These are phyloP conservation scores for Empidonax alnorum DNA, from an alignment of 2,113 vertebrate genomes.

Conservation along the genomic window DNA sequence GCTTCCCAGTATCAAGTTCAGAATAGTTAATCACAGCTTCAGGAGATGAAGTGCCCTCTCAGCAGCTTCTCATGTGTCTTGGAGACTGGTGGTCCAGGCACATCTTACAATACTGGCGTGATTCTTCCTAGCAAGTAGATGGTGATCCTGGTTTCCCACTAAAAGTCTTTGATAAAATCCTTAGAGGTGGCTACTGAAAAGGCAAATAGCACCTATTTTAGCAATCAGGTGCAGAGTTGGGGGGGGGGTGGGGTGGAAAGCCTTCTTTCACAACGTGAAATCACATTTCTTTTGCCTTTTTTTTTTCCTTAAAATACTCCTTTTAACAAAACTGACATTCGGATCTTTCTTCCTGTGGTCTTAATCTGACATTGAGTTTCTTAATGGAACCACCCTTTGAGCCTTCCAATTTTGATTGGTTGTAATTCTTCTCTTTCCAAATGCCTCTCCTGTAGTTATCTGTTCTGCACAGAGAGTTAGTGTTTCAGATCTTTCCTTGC, in stretches of 20 bases:
- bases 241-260: neutral
- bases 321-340: constrained; percentile 33
- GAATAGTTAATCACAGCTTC: neutral
- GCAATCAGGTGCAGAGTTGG: constrained; percentile 23
- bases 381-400: constrained; percentile 32
- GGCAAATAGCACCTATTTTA: constrained; percentile 52
- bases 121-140: neutral
- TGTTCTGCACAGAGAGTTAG: neutral
- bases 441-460: constrained; percentile 7
- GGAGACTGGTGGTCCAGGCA: neutral
- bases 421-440: constrained; percentile 34
- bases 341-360: constrained; percentile 27
- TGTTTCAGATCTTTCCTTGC: neutral
- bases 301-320: neutral
- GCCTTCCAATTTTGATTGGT: neutral
- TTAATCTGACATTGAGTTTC: constrained; percentile 17
- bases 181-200: neutral
- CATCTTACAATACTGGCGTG: neutral
- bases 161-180: constrained; percentile 6
- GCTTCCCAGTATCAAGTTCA: neutral
- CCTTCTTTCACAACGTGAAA: constrained; percentile 6
- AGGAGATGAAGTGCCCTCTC: neutral
- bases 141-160: constrained; percentile 18
- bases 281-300: constrained; percentile 5
- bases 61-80: neutral